Conservation (phyloP, 1,140 invertebrate species). For the Drosophila obscura region DNA sequence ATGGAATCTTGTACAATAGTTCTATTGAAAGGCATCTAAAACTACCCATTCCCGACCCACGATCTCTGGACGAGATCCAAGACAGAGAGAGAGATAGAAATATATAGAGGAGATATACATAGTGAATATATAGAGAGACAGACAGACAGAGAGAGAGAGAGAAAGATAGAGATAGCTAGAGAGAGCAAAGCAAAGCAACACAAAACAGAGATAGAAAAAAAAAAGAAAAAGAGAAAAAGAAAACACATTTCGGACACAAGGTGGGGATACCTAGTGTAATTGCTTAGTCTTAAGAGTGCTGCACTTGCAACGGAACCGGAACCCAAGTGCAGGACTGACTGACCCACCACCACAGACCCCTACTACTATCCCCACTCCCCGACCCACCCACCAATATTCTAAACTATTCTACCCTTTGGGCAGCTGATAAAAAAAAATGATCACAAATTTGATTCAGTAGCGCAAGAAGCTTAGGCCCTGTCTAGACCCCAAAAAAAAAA, state of each 20-base stretch:
- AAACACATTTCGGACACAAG: conserved; percentile 67
- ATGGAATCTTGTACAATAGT: conserved; percentile 83
- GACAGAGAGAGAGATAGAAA: too few relatives aligned
- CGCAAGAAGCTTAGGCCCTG: conserved; percentile 25
- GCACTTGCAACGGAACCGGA: conserved; percentile 50
- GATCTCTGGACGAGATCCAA: conserved; percentile 24
- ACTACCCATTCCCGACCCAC: conserved; percentile 26
- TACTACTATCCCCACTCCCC: not conserved
- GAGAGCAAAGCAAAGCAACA: conserved; percentile 17
- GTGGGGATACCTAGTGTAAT: conserved; percentile 84
- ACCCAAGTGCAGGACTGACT: conserved; percentile 66
- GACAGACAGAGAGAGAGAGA: conserved; percentile 44
- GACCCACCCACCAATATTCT: conserved; percentile 3
- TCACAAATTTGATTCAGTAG: not conserved
- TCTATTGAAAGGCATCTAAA: conserved; percentile 69
- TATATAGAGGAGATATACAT: too few relatives aligned
- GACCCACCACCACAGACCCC: conserved; percentile 19
- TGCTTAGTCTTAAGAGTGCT: conserved; percentile 75
- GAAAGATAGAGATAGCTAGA: conserved; percentile 32
- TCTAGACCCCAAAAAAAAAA: conserved; percentile 28
- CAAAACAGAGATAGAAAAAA: conserved; percentile 23
- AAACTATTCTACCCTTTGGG: conserved; percentile 19
- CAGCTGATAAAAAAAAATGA: conserved; percentile 28
- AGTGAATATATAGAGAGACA: not conserved
- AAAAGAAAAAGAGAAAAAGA: conserved; percentile 17